Base-by-base conservation (phyloP, 2,888 invertebrate species). In the Nomada ruficornis region DNA sequence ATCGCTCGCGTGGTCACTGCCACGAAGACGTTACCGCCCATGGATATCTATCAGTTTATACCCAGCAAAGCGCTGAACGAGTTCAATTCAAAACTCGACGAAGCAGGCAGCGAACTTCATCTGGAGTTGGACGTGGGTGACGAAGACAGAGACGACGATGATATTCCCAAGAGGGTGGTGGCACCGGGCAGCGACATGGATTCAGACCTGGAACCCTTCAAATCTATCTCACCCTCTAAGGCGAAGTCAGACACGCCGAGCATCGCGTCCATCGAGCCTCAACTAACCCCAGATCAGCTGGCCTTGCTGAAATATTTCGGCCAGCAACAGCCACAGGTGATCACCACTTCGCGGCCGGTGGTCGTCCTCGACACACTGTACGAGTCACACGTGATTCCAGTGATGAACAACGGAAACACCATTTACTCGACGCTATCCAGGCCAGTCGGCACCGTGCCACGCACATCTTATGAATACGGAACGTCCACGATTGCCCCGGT, bases 1-100 rank as follows among this genome's bases (percentile, higher is more conserved):
- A 95, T 98, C 29, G 98, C 98, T 0, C 95, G 98, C 91, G 94
- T 98, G 75, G 98, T 98, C 15, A 98, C 98, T 0, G 98, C 98
- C 0, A 98, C 97, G 2, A 98, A 98, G 93, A 98, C 98, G 0
- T 93, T 98, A 63, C 98, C 98, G 9, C 98, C 98, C 0, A 96
- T 97, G 95, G 97, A 98, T 92, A 96, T 96, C 84, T 98, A 97
- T 94, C 97, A 97, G 91, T 98, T 98, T 90, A 97, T 97, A 72
- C 98, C 98, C 0, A 97, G 97, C 90, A 97, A 97, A 93, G 97
- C 97, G 0, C 94, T 98, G 36, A 98, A 98, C 90, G 98, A 98
- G 93, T 98, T 98, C 93, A 98, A 98, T 90, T 97, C 97, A 71
- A 96, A 96, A 77, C 95, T 98, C 62, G 98, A 98, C 90, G 98